Base-by-base conservation (phyloP, 2,113 vertebrate species). In the Bos indicus region DNA sequence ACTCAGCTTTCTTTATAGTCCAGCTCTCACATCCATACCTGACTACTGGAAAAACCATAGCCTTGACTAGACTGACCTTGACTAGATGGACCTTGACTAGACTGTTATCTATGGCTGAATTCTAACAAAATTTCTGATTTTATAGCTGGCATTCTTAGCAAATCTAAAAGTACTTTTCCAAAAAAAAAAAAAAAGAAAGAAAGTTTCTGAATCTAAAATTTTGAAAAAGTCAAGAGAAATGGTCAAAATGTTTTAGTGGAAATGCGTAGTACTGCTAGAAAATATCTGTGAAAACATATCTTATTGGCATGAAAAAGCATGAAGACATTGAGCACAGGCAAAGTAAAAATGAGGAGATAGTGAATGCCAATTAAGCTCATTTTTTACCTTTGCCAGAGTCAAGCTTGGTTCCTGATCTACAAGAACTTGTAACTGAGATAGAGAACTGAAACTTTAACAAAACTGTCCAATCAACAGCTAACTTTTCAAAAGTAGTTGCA, bases 91-190 rank as follows among this genome's bases (percentile, higher is more conserved):
- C 64, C 17, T 21, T 71, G n/a, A 71, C 67, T 71, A 71, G 67
- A 57, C 6, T 60, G 48, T 3, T 93, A 59, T 4, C 26, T 56
- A 56, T 28, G 14, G 30, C 48, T 88, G 12, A 83, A 59, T 94
- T 87, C 33, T 77, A 77, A 88, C 7, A 90, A 54, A 89, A 23
- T n/a, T n/a, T 52, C 43, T 93, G 51, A 89, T 51, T 94, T 3
- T 11, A 88, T 40, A 89, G 13, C 30, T 46, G 3, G 46, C 6
- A 62, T 30, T 60, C 10, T 91, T 86, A 91, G 43, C 2, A 86
- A 96, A 82, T 82, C 1, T 89, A 78, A 82, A 23, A 23, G 28
- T 60, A n/a, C 1, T 56, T 67, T 64, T 80, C 5, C 51, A 16
- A 88, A 54, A 91, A 11, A n/a, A 26, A 28, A 5, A 48, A 19